A percentile compares a stretch with the other conserved stretches of the same genome.
phyloP scores from a whole-genome alignment of 1,140 invertebrate species.

The Drosophila bifasciata region DNA sequence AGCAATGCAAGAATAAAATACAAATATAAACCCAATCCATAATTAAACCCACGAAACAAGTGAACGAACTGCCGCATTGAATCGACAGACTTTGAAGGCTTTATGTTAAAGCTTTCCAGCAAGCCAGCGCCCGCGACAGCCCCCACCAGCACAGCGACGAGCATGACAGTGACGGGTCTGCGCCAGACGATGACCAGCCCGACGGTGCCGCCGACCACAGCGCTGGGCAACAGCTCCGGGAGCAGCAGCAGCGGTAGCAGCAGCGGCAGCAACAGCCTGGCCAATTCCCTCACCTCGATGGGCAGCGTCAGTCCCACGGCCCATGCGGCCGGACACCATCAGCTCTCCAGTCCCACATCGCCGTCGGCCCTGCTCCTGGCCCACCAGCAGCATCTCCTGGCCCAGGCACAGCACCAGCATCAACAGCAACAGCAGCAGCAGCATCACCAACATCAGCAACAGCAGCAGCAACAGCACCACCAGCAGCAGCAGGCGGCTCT shows the following conservation, averaged over 20 bases:
- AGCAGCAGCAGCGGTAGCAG: conserved; percentile 54
- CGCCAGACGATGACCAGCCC: conserved; percentile 84
- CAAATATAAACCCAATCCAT: conserved; percentile 16
- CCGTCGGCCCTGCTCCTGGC: conserved; percentile 86
- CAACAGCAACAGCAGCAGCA: conserved; percentile 83
- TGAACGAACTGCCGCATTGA: conserved; percentile 8
- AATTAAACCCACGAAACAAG: conserved; percentile 7
- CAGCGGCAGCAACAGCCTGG: conserved; percentile 43
- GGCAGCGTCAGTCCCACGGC: conserved; percentile 34
- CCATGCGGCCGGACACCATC: conserved; percentile 43
- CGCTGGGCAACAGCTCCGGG: conserved; percentile 49
- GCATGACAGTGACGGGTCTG: conserved; percentile 84
- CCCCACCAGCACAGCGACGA: conserved; percentile 32
- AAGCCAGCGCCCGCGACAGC: conserved; percentile 34
- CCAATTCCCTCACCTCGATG: conserved; percentile 35
- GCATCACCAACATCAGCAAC: conserved; percentile 60
- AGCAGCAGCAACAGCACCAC: conserved; percentile 58
- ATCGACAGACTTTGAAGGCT: conserved; percentile 38
- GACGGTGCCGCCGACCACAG: conserved; percentile 81
- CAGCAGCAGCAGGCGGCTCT: conserved; percentile 65
- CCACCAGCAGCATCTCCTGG: conserved; percentile 84
- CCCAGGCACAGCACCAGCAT: conserved; percentile 69
- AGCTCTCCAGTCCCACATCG: conserved; percentile 73
- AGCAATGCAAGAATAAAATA: conserved; percentile 52
- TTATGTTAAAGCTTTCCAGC: conserved; percentile 75